phyloP scores from a whole-genome alignment of 2,888 invertebrate genomes.

The Cremastinae sp. region DNA sequence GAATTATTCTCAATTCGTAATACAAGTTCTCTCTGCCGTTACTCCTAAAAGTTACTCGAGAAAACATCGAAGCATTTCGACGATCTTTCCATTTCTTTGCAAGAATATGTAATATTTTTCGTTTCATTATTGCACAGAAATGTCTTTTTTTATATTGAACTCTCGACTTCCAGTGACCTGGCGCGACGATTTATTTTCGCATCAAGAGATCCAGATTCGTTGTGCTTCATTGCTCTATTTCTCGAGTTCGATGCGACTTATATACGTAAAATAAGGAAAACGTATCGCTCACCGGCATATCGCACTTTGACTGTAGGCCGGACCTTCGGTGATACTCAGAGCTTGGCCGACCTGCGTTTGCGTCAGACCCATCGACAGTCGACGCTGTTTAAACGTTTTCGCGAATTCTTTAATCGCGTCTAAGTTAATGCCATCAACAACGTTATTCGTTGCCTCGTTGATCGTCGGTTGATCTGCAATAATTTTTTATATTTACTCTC shows the following conservation, averaged over 20 bases:
- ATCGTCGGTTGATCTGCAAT: slow-evolving; percentile 93
- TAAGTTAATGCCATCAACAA: slow-evolving; percentile 97
- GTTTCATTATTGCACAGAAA: slow-evolving; percentile 19
- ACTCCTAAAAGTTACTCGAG: slow-evolving; percentile 18
- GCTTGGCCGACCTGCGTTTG: slow-evolving; percentile 99
- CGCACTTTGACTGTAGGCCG: slow-evolving; percentile 99
- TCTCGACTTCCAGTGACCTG: slow-evolving; percentile 78
- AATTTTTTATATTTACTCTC: slow-evolving; percentile 9
- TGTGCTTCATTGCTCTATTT: slow-evolving; percentile 50
- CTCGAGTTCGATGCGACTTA: slow-evolving; percentile 29
- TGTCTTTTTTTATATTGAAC: slow-evolving; percentile 41
- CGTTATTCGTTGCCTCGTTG: slow-evolving; percentile 95
- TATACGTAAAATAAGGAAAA: neutral
- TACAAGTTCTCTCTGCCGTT: slow-evolving; percentile 9
- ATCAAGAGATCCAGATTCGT: slow-evolving; percentile 25
- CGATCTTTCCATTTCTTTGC: slow-evolving; percentile 18
- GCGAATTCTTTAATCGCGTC: slow-evolving; percentile 99
- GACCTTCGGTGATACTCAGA: slow-evolving; percentile 96
- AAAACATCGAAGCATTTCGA: slow-evolving; percentile 22
- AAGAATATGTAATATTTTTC: slow-evolving; percentile 1
- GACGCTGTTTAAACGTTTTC: slow-evolving; percentile 96
- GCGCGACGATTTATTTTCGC: slow-evolving; percentile 67
- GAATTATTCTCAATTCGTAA: neutral
- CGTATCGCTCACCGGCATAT: slow-evolving; percentile 93
- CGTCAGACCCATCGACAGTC: slow-evolving; percentile 95